Percentiles rank a stretch among this genome's conserved stretches.
Evolutionary conservation across 2,113 vertebrate genomes (phyloP).

Genomic region (Romanogobio albipinnatus): DNA sequence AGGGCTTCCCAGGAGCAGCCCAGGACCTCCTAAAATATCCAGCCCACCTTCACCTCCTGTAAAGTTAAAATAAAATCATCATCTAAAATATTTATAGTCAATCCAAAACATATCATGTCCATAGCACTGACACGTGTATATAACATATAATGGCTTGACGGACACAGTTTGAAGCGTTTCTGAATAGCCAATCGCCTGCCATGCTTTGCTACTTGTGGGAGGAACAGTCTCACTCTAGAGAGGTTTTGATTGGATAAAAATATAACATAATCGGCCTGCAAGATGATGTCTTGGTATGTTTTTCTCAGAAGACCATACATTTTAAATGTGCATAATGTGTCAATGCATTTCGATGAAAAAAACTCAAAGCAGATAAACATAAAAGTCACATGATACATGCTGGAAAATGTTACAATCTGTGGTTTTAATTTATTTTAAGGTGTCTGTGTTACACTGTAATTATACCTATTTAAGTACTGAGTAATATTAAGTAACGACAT

Average conservation of each 20-base stretch:
- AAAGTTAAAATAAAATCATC: slow-evolving; percentile 26
- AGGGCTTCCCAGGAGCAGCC: slow-evolving; percentile 80
- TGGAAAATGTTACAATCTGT: no score
- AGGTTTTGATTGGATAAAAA: no score
- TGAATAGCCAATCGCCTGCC: not conserved
- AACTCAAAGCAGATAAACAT: no score
- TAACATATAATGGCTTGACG: not conserved
- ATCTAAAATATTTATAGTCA: not conserved
- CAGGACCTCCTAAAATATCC: slow-evolving; percentile 82
- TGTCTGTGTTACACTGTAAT: no score
- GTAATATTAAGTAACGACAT: no score
- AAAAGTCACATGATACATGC: no score
- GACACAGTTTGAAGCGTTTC: not conserved
- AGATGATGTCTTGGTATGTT: not conserved
- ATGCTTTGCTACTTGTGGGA: no score
- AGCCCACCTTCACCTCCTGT: slow-evolving; percentile 83
- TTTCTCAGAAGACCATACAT: not conserved
- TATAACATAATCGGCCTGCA: no score
- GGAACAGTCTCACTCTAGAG: no score
- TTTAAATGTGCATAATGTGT: not conserved
- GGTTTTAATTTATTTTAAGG: no score
- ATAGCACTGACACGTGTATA: not conserved
- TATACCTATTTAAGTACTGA: no score
- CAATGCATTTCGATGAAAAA: no score
- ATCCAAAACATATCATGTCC: not conserved